These are phyloP conservation scores for Lophotis ruficrista DNA, from an alignment of 2,113 vertebrate species.

Conservation along the genomic window DNA sequence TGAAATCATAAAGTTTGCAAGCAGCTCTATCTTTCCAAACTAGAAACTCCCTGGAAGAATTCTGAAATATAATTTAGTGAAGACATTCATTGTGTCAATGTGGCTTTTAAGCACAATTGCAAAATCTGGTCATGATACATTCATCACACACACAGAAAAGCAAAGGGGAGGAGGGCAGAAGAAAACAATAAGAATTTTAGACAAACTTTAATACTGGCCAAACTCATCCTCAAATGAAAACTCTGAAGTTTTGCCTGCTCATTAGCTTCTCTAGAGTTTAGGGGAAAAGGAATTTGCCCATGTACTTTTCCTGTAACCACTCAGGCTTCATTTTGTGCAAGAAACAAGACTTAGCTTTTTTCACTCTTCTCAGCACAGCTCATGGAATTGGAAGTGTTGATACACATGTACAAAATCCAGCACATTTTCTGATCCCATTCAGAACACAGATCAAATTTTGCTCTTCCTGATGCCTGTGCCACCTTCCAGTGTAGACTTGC, in stretches of 20 bases:
- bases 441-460: not conserved
- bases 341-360: not conserved
- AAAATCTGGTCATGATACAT: conserved; percentile 2
- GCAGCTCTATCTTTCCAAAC: not conserved
- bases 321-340: not conserved
- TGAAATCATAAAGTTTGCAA: not conserved
- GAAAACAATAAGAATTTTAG: not conserved
- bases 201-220: not conserved
- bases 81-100: not conserved
- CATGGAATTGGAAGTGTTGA: not conserved
- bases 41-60: conserved; percentile 10
- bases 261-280: not conserved
- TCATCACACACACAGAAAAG: conserved; percentile 13
- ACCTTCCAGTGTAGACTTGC: not conserved
- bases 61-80: conserved; percentile 18
- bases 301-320: not conserved
- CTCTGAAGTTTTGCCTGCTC: not conserved
- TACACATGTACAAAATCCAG: not conserved
- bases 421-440: not conserved
- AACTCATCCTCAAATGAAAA: not conserved
- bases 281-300: not conserved
- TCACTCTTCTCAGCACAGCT: not conserved
- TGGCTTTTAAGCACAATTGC: conserved; percentile 24
- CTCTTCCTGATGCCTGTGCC: not conserved
- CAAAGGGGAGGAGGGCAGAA: not conserved